Evolutionary conservation across 2,888 invertebrate species (phyloP).

Genomic region (Gonocerus acuteangulatus): DNA sequence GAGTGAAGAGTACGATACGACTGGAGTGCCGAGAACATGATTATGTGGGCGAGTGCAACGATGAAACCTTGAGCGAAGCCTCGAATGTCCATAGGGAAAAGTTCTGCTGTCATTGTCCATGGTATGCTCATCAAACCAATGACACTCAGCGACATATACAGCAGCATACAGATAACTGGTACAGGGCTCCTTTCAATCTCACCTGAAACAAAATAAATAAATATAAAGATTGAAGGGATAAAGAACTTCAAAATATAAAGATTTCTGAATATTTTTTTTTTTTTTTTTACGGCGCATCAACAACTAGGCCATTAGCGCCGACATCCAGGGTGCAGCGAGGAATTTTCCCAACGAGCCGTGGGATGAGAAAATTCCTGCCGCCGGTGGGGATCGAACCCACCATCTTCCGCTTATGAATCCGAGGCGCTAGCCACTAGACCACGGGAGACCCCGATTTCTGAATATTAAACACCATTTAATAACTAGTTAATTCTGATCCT

Average conservation of each 20-base stretch:
- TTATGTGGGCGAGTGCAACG: slow-evolving; percentile 51
- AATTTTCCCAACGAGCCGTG: too few species aligned
- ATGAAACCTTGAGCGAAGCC: slow-evolving; percentile 53
- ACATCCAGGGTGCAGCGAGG: too few species aligned
- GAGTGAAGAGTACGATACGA: slow-evolving; percentile 44
- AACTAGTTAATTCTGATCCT: slow-evolving; percentile 13
- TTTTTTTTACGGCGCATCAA: too few species aligned
- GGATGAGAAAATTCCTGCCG: too few species aligned
- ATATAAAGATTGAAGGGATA: neutral
- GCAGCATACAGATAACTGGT: slow-evolving; percentile 47
- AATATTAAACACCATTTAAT: too few species aligned
- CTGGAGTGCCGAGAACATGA: slow-evolving; percentile 54
- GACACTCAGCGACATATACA: slow-evolving; percentile 54
- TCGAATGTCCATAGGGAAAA: slow-evolving; percentile 54
- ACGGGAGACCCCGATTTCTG: too few species aligned
- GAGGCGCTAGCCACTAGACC: too few species aligned
- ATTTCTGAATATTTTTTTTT: too few species aligned
- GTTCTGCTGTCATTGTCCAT: slow-evolving; percentile 59
- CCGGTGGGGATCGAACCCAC: too few species aligned
- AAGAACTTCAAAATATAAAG: neutral
- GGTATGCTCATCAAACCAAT: slow-evolving; percentile 54
- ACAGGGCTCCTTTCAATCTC: slow-evolving; percentile 31
- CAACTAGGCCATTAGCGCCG: too few species aligned
- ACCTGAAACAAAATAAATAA: slow-evolving; percentile 27
- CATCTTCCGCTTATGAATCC: too few species aligned